Percentiles rank a stretch among this genome's conserved stretches.
Conservation (phyloP, 2,113 vertebrate genomes). For the Leucosticte australis region DNA sequence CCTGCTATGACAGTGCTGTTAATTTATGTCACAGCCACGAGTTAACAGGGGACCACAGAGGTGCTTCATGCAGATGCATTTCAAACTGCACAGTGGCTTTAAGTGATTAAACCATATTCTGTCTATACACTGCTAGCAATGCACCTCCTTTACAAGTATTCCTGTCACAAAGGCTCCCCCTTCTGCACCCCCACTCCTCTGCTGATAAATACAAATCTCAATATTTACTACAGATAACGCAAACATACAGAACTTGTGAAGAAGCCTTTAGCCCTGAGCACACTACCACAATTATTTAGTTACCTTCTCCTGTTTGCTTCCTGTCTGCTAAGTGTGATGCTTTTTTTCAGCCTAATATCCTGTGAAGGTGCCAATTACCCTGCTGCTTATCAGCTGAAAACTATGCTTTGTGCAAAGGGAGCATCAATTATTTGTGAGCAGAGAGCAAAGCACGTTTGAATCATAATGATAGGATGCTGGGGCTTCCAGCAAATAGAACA, state of each 20-base stretch:
- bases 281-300: conserved; percentile 43
- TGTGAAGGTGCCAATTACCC: conserved; percentile 74
- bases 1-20: neutral
- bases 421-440: conserved; percentile 81
- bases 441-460: conserved; percentile 70
- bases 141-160: neutral
- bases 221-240: conserved; percentile 34
- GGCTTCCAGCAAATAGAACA: conserved; percentile 69
- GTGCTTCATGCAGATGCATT: neutral
- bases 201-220: conserved; percentile 8
- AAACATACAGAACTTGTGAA: conserved; percentile 27
- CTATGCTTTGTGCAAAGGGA: conserved; percentile 72
- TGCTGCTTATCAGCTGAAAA: conserved; percentile 76
- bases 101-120: neutral
- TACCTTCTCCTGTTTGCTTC: conserved; percentile 59
- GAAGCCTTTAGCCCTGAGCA: conserved; percentile 19
- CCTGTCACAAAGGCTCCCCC: neutral
- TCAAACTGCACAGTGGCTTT: neutral
- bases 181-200: neutral
- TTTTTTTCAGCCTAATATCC: conserved; percentile 62
- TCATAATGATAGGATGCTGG: conserved; percentile 71
- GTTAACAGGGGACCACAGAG: neutral
- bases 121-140: neutral
- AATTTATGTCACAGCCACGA: conserved; percentile 30
- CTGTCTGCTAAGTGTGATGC: conserved; percentile 54